Evolutionary conservation across 2,113 vertebrate species (phyloP), one percentile per base, ranked within the genome.

Genomic region (Mystacornis crossleyi): DNA sequence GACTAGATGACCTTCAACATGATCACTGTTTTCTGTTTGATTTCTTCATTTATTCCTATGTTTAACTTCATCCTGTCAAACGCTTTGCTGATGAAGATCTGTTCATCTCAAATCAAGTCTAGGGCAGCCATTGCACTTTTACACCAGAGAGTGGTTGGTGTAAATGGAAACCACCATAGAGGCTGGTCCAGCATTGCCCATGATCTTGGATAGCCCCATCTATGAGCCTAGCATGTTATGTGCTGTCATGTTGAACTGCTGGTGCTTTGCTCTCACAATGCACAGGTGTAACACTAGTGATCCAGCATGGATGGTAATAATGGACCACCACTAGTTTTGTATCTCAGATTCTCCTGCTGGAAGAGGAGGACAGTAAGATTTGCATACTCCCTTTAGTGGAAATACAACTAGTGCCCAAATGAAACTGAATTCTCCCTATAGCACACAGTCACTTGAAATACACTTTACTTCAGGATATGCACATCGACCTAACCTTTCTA

Each of bases 201-300:
- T 65, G 25, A 26, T 73, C 62, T 89, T 66, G 13, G 4, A 28
- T 19, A 42, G 60, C 29, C 3, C 14, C 4, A 12, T 8, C 26
- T 53, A 9, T 0, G 0, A 86, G 8, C 10, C 29, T 60, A 54
- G 5, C 8, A 31, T 6, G 18, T 7, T 34, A 6, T 31, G 15
- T 61, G 14, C 38, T 81, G 15, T 31, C 28, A 8, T 50, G 53
- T 50, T 65, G 8, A 94, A 18, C 12, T n/a, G 40, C 18, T 21
- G 5, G 9, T 65, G 23, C 4, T 82, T 84, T 50, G 33, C 14
- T 79, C 34, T 67, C 43, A 48, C 6, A 64, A 8, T 24, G 5
- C 31, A 34, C 13, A 48, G 24, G 19, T 33, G 12, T 28, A 62
- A 81, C 33, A n/a, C 10, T 19, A 31, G 14, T 75, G 11, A 60